A percentile compares a stretch with the other conserved stretches of the same genome.
Evolutionary conservation across 2,888 invertebrate species (phyloP).

Genomic region (Hypsopygia costalis): DNA sequence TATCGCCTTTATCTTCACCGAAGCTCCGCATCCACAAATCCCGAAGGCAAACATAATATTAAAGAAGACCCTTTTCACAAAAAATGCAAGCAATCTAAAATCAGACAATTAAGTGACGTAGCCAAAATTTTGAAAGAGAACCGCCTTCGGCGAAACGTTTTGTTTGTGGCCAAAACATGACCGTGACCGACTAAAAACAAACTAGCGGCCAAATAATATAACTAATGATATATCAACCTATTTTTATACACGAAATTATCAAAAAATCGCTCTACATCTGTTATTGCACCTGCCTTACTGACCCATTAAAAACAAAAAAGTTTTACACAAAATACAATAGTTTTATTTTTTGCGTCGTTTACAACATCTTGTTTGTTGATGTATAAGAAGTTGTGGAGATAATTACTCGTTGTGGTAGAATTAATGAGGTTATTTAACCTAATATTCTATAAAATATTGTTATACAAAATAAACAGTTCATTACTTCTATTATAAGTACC

Average conservation of each 20-base stretch:
- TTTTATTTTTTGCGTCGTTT: conserved; percentile 28
- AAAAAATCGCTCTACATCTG: conserved; percentile 57
- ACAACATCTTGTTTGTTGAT: background rate
- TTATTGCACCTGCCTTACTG: conserved; percentile 63
- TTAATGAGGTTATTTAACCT: background rate
- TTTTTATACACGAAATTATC: conserved; percentile 32
- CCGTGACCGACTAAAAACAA: conserved; percentile 74
- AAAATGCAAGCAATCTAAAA: conserved; percentile 61
- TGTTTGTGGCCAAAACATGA: conserved; percentile 49
- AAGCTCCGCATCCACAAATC: conserved; percentile 33
- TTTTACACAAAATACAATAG: conserved; percentile 35
- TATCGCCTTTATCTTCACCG: conserved; percentile 71
- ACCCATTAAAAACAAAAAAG: conserved; percentile 49
- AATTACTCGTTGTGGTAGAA: conserved; percentile 11
- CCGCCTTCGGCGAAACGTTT: conserved; percentile 39
- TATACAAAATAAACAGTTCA: conserved; percentile 40
- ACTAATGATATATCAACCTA: conserved; percentile 52
- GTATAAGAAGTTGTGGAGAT: conserved; percentile 10
- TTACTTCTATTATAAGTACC: conserved; percentile 60
- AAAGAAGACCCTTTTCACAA: conserved; percentile 47
- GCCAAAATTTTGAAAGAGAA: conserved; percentile 51
- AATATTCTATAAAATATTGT: conserved; percentile 3
- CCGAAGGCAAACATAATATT: conserved; percentile 53
- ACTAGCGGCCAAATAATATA: conserved; percentile 34
- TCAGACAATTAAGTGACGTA: conserved; percentile 64